phyloP scores from a whole-genome alignment of 2,888 invertebrate species.

The Tolmerus cingulatus region DNA sequence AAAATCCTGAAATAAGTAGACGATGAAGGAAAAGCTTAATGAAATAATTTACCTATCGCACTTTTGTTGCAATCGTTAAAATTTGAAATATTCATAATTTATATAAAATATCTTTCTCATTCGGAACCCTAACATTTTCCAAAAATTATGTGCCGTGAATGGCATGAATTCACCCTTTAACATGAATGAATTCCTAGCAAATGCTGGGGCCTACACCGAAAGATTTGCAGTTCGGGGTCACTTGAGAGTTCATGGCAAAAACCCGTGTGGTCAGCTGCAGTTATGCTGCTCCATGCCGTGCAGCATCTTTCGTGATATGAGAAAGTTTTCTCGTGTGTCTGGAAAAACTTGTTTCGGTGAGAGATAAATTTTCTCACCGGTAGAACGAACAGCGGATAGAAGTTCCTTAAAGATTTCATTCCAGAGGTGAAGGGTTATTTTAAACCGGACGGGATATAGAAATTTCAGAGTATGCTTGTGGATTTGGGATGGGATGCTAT shows the following conservation, averaged over 20 bases:
- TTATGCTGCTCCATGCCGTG: neutral
- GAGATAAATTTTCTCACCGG: slow-evolving; percentile 22
- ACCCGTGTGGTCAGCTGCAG: neutral
- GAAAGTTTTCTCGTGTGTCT: slow-evolving; percentile 9
- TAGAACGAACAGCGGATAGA: neutral
- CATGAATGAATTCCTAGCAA: neutral
- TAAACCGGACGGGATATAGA: neutral
- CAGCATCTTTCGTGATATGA: slow-evolving; percentile 9
- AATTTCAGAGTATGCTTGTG: neutral
- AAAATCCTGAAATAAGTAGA: too few relatives aligned
- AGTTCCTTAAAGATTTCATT: neutral
- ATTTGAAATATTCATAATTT: too few relatives aligned
- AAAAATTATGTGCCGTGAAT: neutral
- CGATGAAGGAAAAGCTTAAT: too few relatives aligned
- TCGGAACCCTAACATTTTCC: too few relatives aligned
- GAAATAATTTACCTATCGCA: too few relatives aligned
- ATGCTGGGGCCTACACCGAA: neutral
- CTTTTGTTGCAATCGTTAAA: too few relatives aligned
- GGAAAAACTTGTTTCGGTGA: slow-evolving; percentile 19
- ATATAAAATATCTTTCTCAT: too few relatives aligned
- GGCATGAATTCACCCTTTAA: neutral
- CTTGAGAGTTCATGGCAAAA: neutral
- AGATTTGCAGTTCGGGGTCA: neutral
- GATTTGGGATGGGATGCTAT: neutral
- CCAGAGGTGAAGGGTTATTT: slow-evolving; percentile 18